These are phyloP conservation scores for Pseudomugil tenellus DNA, from an alignment of 2,797 vertebrate species.

Conservation along the genomic window DNA sequence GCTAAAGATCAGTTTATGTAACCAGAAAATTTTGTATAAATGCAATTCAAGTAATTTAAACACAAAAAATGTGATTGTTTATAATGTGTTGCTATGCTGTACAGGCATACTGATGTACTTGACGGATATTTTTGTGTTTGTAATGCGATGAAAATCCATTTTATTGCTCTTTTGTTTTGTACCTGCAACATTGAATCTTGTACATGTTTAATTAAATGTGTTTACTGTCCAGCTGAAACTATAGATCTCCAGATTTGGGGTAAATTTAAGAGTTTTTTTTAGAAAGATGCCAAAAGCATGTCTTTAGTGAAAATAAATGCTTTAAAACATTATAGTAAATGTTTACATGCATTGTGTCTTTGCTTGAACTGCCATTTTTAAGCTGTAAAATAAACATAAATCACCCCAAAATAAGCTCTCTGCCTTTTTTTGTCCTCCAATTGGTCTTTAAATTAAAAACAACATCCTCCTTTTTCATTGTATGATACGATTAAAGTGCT, in stretches of 20 bases:
- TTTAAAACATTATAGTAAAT: background rate
- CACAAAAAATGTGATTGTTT: slow-evolving; percentile 17
- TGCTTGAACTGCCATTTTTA: slow-evolving; percentile 4
- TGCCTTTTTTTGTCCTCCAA: slow-evolving; percentile 47
- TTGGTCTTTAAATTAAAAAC: slow-evolving; percentile 21
- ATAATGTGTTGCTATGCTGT: slow-evolving; percentile 2
- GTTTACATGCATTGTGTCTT: slow-evolving; percentile 3
- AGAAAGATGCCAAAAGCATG: background rate
- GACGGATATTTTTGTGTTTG: background rate
- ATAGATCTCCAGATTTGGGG: background rate
- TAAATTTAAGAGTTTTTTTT: background rate
- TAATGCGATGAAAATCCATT: background rate
- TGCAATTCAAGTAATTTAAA: background rate
- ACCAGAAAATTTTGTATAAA: slow-evolving; percentile 24
- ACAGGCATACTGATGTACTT: background rate
- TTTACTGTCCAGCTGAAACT: background rate
- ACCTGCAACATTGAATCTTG: background rate
- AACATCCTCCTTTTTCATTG: slow-evolving; percentile 27
- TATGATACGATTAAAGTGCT: slow-evolving; percentile 19
- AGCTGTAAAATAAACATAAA: slow-evolving; percentile 48
- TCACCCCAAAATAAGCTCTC: slow-evolving; percentile 21
- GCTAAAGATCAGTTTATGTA: slow-evolving; percentile 57
- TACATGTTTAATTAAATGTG: background rate
- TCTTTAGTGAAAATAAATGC: background rate
- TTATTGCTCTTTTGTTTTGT: background rate